These are phyloP conservation scores for Eupristina koningsbergeri DNA, from an alignment of 1,140 invertebrate species.

Conservation along the genomic window DNA sequence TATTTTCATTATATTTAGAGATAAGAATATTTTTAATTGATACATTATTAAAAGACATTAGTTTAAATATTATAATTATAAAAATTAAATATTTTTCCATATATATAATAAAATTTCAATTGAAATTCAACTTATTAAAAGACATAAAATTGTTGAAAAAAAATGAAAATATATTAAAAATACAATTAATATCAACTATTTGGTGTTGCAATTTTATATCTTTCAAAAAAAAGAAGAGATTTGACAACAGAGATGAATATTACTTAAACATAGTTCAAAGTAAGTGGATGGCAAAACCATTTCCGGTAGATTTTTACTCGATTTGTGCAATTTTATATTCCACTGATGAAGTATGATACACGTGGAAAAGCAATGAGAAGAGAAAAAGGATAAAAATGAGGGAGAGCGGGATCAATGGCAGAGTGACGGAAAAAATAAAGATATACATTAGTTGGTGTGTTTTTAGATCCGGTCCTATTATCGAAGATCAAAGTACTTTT, in stretches of 20 bases:
- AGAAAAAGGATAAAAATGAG: neutral
- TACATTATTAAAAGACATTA: too few species aligned
- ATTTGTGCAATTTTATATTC: neutral
- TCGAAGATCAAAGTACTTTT: constrained; percentile 24
- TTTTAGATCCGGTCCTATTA: constrained; percentile 18
- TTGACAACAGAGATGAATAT: neutral
- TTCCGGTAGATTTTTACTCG: neutral
- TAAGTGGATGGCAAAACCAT: neutral
- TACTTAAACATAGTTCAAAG: constrained; percentile 9
- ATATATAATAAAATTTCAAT: too few species aligned
- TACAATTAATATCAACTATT: too few species aligned
- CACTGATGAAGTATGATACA: neutral
- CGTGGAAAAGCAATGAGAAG: neutral
- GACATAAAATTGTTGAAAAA: too few species aligned
- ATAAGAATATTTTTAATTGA: too few species aligned
- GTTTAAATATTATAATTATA: too few species aligned
- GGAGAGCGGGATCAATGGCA: neutral
- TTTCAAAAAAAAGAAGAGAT: neutral
- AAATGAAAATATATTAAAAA: too few species aligned
- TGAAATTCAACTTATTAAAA: too few species aligned
- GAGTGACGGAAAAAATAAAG: constrained; percentile 13
- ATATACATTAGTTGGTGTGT: constrained; percentile 17
- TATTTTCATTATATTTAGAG: too few species aligned
- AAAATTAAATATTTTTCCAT: too few species aligned
- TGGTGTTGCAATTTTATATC: too few species aligned